Evolutionary conservation across 2,888 invertebrate genomes (phyloP).

Genomic region (Campoplex nolae): DNA sequence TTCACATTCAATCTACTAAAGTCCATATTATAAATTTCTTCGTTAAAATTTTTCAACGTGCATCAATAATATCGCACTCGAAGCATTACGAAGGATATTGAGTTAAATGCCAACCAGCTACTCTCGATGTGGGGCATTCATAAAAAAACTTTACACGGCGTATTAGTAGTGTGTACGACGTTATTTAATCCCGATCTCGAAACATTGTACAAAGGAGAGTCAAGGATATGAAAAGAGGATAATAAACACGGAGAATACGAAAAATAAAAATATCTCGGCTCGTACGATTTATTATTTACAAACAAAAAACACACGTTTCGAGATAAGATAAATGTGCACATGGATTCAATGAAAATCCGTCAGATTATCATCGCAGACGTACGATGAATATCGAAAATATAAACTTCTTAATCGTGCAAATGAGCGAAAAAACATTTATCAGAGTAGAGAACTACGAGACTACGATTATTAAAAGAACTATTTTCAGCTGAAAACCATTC

Average conservation of each 20-base stretch:
- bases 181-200: background rate
- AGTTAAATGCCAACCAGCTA: background rate
- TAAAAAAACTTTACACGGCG: background rate
- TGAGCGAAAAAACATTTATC: background rate
- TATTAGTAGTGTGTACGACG: background rate
- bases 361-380: background rate
- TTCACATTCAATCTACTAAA: background rate
- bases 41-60: background rate
- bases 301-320: background rate
- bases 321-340: conserved; percentile 29
- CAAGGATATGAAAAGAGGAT: conserved; percentile 6
- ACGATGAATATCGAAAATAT: background rate
- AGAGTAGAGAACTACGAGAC: too few species aligned
- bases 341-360: conserved; percentile 3
- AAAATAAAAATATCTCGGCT: conserved; percentile 1
- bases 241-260: conserved; percentile 8
- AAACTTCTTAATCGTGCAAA: background rate
- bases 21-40: background rate
- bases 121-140: background rate
- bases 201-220: background rate
- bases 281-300: conserved; percentile 3
- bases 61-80: background rate
- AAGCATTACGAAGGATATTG: background rate
- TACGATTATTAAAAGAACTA: background rate
- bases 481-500: background rate